A percentile compares a stretch with the other conserved stretches of the same genome.
Conservation (phyloP, 2,113 vertebrate genomes). For the Mustela nigripes region DNA sequence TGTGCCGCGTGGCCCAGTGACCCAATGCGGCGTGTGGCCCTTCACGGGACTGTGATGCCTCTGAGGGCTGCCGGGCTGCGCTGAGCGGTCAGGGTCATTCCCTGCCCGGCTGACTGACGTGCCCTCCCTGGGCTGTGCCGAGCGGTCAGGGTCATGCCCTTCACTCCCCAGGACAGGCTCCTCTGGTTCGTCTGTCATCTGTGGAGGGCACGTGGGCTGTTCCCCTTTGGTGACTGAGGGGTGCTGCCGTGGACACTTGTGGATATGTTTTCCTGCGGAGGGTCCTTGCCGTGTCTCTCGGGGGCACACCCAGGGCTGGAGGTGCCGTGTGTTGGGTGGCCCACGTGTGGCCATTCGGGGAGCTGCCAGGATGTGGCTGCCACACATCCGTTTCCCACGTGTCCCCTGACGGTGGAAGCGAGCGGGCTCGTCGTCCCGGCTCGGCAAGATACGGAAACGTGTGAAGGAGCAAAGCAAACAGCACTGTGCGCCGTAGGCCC, state of each 20-base stretch:
- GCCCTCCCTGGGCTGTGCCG: accelerated
- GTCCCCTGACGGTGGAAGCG: accelerated
- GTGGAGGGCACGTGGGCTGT: too few relatives aligned
- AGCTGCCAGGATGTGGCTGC: accelerated
- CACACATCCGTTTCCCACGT: accelerated
- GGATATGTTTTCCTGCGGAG: accelerated
- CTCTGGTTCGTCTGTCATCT: accelerated
- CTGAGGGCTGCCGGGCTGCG: accelerated
- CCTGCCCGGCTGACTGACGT: accelerated
- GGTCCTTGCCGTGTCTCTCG: too few relatives aligned
- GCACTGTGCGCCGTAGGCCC: background rate
- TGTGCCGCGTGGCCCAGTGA: background rate
- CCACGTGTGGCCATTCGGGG: too few relatives aligned
- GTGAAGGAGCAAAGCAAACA: background rate
- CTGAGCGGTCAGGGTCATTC: accelerated
- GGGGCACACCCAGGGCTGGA: background rate
- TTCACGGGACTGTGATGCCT: accelerated
- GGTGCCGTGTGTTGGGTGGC: background rate
- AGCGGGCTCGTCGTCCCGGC: accelerated
- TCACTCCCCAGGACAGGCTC: accelerated
- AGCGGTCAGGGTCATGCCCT: accelerated
- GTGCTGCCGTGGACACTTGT: accelerated
- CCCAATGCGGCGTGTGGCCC: too few relatives aligned
- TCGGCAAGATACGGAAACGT: accelerated
- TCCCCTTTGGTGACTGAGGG: accelerated